Base-by-base conservation (phyloP, 1,140 invertebrate genomes). In the Penaeus vannamei region DNA sequence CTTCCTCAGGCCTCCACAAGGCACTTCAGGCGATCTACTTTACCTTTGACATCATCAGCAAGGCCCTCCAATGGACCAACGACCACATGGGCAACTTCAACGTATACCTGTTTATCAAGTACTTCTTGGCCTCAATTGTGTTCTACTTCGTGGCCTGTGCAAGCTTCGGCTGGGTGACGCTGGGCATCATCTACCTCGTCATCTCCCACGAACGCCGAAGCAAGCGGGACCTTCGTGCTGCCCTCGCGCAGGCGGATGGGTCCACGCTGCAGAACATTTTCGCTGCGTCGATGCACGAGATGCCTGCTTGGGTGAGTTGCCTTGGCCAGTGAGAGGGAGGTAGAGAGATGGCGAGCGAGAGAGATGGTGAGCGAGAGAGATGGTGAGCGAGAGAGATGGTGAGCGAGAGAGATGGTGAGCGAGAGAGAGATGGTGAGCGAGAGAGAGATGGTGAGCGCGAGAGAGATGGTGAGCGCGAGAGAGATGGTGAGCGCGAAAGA, bases 161-260 rank as follows among this genome's bases (percentile, higher is more conserved):
- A 17, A 36, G 72, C 29, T 36, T 76, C 29, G 42, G 72, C 26
- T 76, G 72, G 72, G 72, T 76, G 72, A 29, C 42, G 10, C 29
- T 76, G 72, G 42, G 72, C 72, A 76, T 76, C 72, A 12, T 76
- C 19, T 76, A 76, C 42, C 72, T 76, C 72, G 72, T 76, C 4
- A 32, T 76, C 29, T 32, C 42, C 22, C 29, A 76, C 29, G 72
- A 76, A 36, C 29, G 42, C 17, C 5, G n/a, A 76, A n/a, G 42
- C 72, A 76, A 76, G n/a, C 23, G 29, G 72, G 42, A 29, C 42
- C 29, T 76, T 7, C 72, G 72, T 7, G 29, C 20, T 22, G 19
- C 42, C 17, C 42, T 76, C 29, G 72, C 72, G 1, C 42, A 29
- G 17, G 42, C 42, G 17, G 42, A 76, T 36, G 42, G 7, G 5